Evolutionary conservation across 2,113 vertebrate species (phyloP), one percentile per base, ranked within the genome.

Genomic region (Eupsittula cactorum): DNA sequence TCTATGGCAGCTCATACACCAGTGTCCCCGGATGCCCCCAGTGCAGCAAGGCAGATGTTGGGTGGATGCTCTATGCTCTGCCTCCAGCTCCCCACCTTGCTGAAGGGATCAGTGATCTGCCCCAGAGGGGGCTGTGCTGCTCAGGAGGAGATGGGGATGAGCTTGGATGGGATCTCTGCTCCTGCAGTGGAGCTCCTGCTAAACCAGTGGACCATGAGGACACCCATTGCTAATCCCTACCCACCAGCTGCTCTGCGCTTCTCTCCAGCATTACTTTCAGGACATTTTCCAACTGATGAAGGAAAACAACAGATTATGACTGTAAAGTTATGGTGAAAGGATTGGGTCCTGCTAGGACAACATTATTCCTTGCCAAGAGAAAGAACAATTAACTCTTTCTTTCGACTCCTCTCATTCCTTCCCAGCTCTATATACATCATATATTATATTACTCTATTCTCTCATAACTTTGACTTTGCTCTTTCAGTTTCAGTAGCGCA

Each of bases 401-500:
- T 86, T 67, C 74, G 29, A 78, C 37, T 84, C n/a, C 47, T 90
- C 59, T 62, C 21, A 11, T 76, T 88, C 91, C 39, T 95, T 91
- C 59, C 55, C 68, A 95, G 60, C 82, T 93, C 91, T 89, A 85
- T 91, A 94, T 95, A 95, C 52, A 88, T 86, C 62, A 96, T 97
- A 96, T 96, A 96, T 94, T 97, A 96, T 96, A 97, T 98, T 95
- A 97, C 95, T 97, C 96, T 96, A 69, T 74, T 95, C 85, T 96
- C 78, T 97, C 94, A 97, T 55, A 92, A 65, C 11, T 94, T 70
- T 95, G 78, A 84, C 68, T 92, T 96, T 80, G 44, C 83, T 67
- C 79, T 92, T 96, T 92, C 90, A 83, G 33, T 70, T 88, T 93
- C 90, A 91, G 93, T 94, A 95, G 88, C 81, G 8, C 80, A 95